These are phyloP conservation scores for Anoplophora glabripennis DNA, from an alignment of 1,140 invertebrate species.

Conservation along the genomic window DNA sequence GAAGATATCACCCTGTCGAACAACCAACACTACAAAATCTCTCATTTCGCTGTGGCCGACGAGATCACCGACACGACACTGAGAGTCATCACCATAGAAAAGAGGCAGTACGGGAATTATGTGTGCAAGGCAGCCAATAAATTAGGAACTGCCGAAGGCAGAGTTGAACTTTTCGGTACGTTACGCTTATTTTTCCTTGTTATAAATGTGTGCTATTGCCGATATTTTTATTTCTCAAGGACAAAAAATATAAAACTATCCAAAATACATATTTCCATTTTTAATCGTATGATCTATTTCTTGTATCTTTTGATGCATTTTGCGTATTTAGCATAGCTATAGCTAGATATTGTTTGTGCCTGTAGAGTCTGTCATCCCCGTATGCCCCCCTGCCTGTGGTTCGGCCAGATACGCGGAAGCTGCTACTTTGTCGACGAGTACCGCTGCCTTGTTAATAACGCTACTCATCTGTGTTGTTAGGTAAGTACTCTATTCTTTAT, in stretches of 20 bases:
- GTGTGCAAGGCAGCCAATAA: slow-evolving; percentile 85
- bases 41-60: slow-evolving; percentile 84
- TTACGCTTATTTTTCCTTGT: slow-evolving; percentile 20
- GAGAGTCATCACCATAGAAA: slow-evolving; percentile 85
- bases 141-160: slow-evolving; percentile 72
- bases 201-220: neutral
- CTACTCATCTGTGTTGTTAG: slow-evolving; percentile 38
- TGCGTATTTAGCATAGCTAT: slow-evolving; percentile 25
- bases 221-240: neutral
- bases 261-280: neutral
- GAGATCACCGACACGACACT: slow-evolving; percentile 88
- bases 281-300: too few species aligned
- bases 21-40: slow-evolving; percentile 82
- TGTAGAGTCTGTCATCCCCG: slow-evolving; percentile 84
- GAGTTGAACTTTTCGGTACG: slow-evolving; percentile 81
- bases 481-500: slow-evolving; percentile 31
- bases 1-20: slow-evolving; percentile 76
- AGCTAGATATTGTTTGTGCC: slow-evolving; percentile 33
- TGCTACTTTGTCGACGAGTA: slow-evolving; percentile 40
- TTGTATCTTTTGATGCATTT: neutral
- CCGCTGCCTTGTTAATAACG: slow-evolving; percentile 34
- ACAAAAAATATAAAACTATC: too few species aligned
- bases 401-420: slow-evolving; percentile 52
- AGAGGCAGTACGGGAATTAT: slow-evolving; percentile 83
- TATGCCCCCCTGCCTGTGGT: slow-evolving; percentile 89